These are phyloP conservation scores for Dilophus febrilis DNA, from an alignment of 2,888 invertebrate genomes.

Conservation along the genomic window DNA sequence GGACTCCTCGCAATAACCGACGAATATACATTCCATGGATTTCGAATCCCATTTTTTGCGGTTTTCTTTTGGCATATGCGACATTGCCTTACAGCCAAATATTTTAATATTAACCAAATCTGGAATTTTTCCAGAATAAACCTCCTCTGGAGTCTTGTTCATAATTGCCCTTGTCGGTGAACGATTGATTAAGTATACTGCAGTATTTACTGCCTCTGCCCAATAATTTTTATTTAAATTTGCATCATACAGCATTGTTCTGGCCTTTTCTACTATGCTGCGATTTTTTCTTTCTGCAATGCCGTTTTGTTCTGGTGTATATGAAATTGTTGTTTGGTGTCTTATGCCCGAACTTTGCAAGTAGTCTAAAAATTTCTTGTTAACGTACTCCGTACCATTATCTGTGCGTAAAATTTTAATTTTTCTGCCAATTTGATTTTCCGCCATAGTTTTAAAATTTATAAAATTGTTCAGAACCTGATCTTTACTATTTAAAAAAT, in stretches of 20 bases:
- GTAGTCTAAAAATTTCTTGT: conserved; percentile 10
- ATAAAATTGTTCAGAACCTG: conserved; percentile 16
- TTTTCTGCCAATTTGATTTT: conserved; percentile 14
- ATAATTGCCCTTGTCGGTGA: conserved; percentile 3
- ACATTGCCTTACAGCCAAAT: conserved; percentile 22
- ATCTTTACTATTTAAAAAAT: conserved; percentile 20
- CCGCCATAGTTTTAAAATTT: conserved; percentile 15
- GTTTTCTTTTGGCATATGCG: conserved; percentile 18
- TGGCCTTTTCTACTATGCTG: conserved; percentile 14
- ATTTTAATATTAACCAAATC: conserved; percentile 18
- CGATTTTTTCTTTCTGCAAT: conserved; percentile 17
- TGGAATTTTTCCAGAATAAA: conserved; percentile 20
- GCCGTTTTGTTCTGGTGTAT: conserved; percentile 21
- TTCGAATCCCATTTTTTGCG: conserved; percentile 18
- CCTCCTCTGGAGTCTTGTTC: conserved; percentile 19
- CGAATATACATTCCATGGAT: conserved; percentile 15
- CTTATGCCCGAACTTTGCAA: conserved; percentile 14
- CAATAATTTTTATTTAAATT: conserved; percentile 14
- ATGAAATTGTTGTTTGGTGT: conserved; percentile 17
- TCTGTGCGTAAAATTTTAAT: conserved; percentile 15
- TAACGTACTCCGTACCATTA: conserved; percentile 13
- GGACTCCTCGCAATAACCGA: conserved; percentile 18
- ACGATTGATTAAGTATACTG: conserved; percentile 8
- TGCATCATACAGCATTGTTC: conserved; percentile 14
- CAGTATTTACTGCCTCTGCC: conserved; percentile 18